Conservation (phyloP, 1,140 invertebrate genomes). For the Drosophila watanabei region DNA sequence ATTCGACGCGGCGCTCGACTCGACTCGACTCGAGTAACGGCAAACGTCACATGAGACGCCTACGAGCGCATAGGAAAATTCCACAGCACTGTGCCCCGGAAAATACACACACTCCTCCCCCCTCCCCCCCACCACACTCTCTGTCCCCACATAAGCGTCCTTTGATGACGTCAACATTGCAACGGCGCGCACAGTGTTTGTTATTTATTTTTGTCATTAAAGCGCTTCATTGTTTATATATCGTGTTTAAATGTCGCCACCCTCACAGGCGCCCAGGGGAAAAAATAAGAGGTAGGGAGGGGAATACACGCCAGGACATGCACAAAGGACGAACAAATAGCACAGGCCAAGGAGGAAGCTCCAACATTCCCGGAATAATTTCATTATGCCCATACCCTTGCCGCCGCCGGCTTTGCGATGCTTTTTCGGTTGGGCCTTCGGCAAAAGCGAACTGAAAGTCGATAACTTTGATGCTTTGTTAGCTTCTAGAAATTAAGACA, state of each 20-base stretch:
- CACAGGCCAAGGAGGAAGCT: background rate
- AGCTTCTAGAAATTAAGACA: slow-evolving; percentile 20
- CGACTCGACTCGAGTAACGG: slow-evolving; percentile 45
- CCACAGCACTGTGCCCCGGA: background rate
- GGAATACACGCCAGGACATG: slow-evolving; percentile 8
- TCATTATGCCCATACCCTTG: slow-evolving; percentile 29
- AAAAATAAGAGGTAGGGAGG: background rate
- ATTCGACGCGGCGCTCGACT: slow-evolving; percentile 28
- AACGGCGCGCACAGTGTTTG: slow-evolving; percentile 38
- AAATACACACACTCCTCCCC: background rate
- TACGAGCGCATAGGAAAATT: slow-evolving; percentile 32
- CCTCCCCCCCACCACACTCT: background rate
- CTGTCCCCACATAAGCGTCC: slow-evolving; percentile 37
- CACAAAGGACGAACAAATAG: slow-evolving; percentile 4
- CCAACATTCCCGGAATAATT: slow-evolving; percentile 25
- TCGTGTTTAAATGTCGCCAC: slow-evolving; percentile 64
- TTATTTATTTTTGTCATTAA: slow-evolving; percentile 72
- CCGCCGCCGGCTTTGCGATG: slow-evolving; percentile 7
- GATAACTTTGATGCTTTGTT: slow-evolving; percentile 37
- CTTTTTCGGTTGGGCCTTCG: slow-evolving; percentile 1
- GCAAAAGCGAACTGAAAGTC: slow-evolving; percentile 18
- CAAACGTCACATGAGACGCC: slow-evolving; percentile 40
- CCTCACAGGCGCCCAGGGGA: background rate
- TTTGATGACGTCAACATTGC: slow-evolving; percentile 53
- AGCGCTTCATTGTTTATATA: slow-evolving; percentile 73